Evolutionary conservation across 2,888 invertebrate genomes (phyloP).

Genomic region (Lochmaea capreae): DNA sequence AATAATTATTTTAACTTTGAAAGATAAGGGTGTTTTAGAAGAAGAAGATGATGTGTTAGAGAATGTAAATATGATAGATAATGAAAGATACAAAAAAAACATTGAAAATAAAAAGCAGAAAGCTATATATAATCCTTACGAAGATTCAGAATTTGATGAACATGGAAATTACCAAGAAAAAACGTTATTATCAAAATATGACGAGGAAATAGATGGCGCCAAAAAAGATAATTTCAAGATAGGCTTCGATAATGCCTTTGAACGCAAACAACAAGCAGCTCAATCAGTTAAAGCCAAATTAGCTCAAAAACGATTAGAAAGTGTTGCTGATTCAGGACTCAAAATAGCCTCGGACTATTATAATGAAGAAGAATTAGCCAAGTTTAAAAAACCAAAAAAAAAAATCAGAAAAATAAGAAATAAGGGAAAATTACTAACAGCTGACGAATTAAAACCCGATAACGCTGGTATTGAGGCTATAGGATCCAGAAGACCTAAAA

Average conservation of each 20-base stretch:
- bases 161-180: conserved; percentile 74
- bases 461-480: conserved; percentile 56
- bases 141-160: conserved; percentile 81
- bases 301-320: conserved; percentile 78
- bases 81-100: conserved; percentile 88
- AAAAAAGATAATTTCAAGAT: conserved; percentile 80
- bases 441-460: conserved; percentile 73
- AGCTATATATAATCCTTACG: conserved; percentile 87
- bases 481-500: conserved; percentile 56
- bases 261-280: conserved; percentile 67
- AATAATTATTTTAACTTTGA: conserved; percentile 89
- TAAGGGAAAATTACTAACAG: conserved; percentile 73
- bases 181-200: conserved; percentile 89
- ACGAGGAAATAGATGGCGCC: conserved; percentile 88
- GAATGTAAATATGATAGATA: conserved; percentile 90
- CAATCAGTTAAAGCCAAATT: conserved; percentile 71
- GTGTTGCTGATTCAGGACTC: conserved; percentile 75
- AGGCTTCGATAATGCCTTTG: conserved; percentile 73
- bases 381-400: conserved; percentile 90
- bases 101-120: conserved; percentile 86
- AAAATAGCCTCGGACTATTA: conserved; percentile 89
- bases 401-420: conserved; percentile 78
- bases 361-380: conserved; percentile 84
- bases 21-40: conserved; percentile 91
- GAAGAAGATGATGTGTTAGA: conserved; percentile 88